Conservation (phyloP, 2,888 invertebrate species). For the Eristalis intricaria region DNA sequence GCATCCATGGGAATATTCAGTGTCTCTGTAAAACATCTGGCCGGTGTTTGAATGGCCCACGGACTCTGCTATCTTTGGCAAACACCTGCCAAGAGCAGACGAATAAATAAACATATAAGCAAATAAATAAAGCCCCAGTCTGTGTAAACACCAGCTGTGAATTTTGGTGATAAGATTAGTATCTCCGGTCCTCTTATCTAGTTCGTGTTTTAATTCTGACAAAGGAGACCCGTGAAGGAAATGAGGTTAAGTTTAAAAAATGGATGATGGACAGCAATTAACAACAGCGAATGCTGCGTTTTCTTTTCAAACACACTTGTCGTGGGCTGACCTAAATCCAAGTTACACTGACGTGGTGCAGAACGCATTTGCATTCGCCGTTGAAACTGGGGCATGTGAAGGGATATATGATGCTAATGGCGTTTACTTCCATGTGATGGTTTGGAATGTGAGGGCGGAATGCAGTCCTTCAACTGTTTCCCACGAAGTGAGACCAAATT, state of each 20-base stretch:
- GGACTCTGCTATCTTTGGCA: background rate
- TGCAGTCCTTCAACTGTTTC: no score
- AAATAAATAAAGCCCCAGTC: constrained; percentile 13
- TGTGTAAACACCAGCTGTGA: constrained; percentile 36
- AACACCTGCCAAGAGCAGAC: constrained; percentile 22
- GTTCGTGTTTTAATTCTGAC: background rate
- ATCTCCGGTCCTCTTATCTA: constrained; percentile 13
- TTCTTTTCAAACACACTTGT: background rate
- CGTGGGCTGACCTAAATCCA: background rate
- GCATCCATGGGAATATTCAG: background rate
- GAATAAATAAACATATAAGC: constrained; percentile 6
- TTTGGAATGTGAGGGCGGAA: no score
- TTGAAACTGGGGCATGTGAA: background rate
- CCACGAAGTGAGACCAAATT: background rate
- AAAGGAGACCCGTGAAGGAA: background rate
- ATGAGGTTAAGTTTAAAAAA: background rate
- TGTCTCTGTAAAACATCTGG: background rate
- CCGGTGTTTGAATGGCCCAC: background rate
- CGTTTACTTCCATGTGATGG: background rate
- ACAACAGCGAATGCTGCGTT: background rate
- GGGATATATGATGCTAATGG: background rate
- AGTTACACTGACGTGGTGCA: no score
- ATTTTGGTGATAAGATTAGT: constrained; percentile 27
- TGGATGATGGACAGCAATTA: background rate
- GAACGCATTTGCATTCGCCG: no score